These are phyloP conservation scores for Zeuzera pyrina DNA, from an alignment of 2,888 invertebrate genomes.

Conservation along the genomic window DNA sequence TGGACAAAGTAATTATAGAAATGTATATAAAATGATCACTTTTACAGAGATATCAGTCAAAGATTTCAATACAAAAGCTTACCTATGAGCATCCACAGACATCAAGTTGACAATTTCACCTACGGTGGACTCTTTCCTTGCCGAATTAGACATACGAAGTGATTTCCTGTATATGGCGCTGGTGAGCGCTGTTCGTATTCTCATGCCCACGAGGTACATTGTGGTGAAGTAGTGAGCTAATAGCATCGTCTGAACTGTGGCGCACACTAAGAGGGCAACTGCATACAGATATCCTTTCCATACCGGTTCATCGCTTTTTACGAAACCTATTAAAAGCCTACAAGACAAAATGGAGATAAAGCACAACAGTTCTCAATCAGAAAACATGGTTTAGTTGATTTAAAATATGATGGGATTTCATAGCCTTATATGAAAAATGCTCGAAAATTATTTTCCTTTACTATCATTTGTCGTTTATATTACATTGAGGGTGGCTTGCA, in stretches of 20 bases:
- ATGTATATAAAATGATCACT: no score
- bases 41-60: no score
- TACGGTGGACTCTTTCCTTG: constrained; percentile 87
- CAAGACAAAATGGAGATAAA: no score
- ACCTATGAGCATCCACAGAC: constrained; percentile 92
- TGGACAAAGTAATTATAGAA: no score
- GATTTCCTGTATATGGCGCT: constrained; percentile 93
- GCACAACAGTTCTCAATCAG: no score
- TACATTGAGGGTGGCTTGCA: no score
- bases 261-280: constrained; percentile 79
- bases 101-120: constrained; percentile 95
- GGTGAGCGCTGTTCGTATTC: constrained; percentile 90
- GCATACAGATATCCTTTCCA: constrained; percentile 95
- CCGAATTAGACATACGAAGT: constrained; percentile 82
- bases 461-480: no score
- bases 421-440: no score
- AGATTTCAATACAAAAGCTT: no score
- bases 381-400: no score
- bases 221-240: constrained; percentile 93
- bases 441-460: no score
- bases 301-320: constrained; percentile 72
- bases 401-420: no score
- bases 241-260: constrained; percentile 86
- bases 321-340: constrained; percentile 82
- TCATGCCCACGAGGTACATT: constrained; percentile 92